Conservation (phyloP, 1,140 invertebrate genomes). For the Trichoplusia ni region DNA sequence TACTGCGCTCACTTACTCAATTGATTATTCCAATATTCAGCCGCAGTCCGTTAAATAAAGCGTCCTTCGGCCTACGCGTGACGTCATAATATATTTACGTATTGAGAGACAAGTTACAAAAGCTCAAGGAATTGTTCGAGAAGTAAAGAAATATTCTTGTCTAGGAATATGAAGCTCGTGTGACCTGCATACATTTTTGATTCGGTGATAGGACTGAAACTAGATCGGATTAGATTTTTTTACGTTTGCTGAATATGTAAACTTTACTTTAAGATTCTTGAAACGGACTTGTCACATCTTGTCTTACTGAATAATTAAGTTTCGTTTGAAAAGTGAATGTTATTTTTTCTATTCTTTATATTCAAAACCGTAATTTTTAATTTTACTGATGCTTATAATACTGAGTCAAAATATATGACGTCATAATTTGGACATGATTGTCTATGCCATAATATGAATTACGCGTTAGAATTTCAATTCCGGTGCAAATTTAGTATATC, state of each 20-base stretch:
- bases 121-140: not conserved
- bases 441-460: too few relatives aligned
- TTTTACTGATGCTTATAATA: too few relatives aligned
- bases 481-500: too few relatives aligned
- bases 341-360: too few relatives aligned
- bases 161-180: constrained; percentile 9
- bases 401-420: too few relatives aligned
- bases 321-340: too few relatives aligned
- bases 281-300: too few relatives aligned
- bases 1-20: not conserved
- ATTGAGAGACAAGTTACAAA: too few relatives aligned
- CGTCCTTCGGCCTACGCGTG: not conserved
- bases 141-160: not conserved
- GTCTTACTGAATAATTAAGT: too few relatives aligned
- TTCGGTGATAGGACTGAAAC: constrained; percentile 10
- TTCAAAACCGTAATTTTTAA: too few relatives aligned
- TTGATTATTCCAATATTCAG: not conserved
- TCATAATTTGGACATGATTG: too few relatives aligned
- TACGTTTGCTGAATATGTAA: not conserved
- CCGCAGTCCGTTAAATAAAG: not conserved
- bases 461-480: too few relatives aligned
- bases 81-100: constrained; percentile 2
- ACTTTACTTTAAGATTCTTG: not conserved
- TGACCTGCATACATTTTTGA: constrained; percentile 25
- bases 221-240: constrained; percentile 7